Evolutionary conservation across 2,888 invertebrate species (phyloP).

Genomic region (Callyntrura sp.): DNA sequence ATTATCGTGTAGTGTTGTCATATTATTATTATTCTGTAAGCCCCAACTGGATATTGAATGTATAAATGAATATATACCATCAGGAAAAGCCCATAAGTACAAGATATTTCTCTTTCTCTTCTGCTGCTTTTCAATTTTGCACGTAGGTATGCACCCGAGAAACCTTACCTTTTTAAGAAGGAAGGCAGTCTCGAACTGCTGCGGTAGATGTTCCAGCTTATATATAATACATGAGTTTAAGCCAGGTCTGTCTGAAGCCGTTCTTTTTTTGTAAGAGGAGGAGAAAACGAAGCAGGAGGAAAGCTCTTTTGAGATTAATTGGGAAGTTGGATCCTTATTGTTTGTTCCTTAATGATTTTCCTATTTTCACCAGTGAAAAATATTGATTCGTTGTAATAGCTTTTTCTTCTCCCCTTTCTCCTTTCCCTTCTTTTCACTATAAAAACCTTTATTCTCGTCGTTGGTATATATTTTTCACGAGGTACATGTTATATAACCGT

Average conservation of each 20-base stretch:
- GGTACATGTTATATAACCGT: too few relatives aligned
- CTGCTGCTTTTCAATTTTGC: constrained; percentile 32
- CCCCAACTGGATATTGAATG: background rate
- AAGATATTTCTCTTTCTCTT: constrained; percentile 2
- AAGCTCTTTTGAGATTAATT: constrained; percentile 69
- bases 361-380: constrained; percentile 72
- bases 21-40: constrained; percentile 37
- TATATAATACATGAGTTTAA: constrained; percentile 53
- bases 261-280: background rate
- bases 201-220: constrained; percentile 36
- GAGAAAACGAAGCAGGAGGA: constrained; percentile 21
- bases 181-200: background rate
- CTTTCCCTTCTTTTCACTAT: background rate
- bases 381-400: constrained; percentile 67
- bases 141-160: background rate
- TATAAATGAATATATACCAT: background rate
- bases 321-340: constrained; percentile 72
- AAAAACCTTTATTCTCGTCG: too few relatives aligned
- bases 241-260: background rate
- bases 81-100: background rate
- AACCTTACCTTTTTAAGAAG: background rate
- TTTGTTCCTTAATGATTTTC: constrained; percentile 74
- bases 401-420: constrained; percentile 31
- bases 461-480: too few relatives aligned
- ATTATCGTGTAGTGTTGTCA: constrained; percentile 48